Conservation (phyloP, 2,113 vertebrate genomes). For the Cettia cetti region DNA sequence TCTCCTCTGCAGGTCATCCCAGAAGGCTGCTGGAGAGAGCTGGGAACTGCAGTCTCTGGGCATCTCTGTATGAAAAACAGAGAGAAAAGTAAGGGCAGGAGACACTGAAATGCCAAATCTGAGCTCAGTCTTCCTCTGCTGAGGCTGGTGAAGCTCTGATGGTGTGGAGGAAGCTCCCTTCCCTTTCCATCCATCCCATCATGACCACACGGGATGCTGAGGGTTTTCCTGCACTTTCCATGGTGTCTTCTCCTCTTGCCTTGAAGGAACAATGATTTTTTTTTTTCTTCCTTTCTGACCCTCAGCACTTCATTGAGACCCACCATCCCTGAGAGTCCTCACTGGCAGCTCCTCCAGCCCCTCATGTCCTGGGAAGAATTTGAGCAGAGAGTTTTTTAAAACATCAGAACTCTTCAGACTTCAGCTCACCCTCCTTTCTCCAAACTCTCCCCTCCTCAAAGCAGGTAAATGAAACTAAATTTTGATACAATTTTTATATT, state of each 20-base stretch:
- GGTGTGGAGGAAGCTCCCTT: background rate
- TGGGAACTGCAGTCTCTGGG: background rate
- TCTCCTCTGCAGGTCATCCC: background rate
- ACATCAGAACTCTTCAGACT: slow-evolving; percentile 76
- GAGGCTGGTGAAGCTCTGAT: background rate
- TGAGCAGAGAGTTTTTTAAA: slow-evolving; percentile 72
- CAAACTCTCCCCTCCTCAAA: slow-evolving; percentile 66
- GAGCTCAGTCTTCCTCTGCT: background rate
- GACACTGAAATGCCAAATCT: background rate
- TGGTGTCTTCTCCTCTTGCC: background rate
- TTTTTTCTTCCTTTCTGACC: slow-evolving; percentile 82
- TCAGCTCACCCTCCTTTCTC: slow-evolving; percentile 72
- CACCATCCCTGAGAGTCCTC: slow-evolving; percentile 76
- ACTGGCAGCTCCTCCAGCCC: slow-evolving; percentile 77
- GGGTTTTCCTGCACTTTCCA: background rate
- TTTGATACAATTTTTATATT: too few relatives aligned
- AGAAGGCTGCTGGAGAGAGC: background rate
- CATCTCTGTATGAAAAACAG: background rate
- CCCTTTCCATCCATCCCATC: background rate
- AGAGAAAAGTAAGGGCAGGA: background rate
- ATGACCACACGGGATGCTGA: accelerated
- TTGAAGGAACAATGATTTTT: slow-evolving; percentile 78
- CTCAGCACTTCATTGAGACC: slow-evolving; percentile 75
- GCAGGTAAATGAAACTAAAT: slow-evolving; percentile 63
- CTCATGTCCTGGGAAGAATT: slow-evolving; percentile 66